phyloP scores from a whole-genome alignment of 1,140 invertebrate genomes.

The Stenopsyche tienmushanensis region DNA sequence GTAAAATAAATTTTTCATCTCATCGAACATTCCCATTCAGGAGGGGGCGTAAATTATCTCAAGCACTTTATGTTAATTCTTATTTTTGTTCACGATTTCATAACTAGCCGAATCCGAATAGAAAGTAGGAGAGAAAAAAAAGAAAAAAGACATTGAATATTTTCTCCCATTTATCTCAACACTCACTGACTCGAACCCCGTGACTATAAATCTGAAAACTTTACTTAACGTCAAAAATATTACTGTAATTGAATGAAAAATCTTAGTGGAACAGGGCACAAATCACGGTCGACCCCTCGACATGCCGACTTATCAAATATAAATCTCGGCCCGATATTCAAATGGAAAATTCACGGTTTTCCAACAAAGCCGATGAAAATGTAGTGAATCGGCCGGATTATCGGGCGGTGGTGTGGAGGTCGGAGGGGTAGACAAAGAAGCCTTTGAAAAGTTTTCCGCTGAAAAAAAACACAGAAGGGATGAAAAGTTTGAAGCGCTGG shows the following conservation, averaged over 20 bases:
- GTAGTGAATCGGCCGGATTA: conserved; percentile 16
- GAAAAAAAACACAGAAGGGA: conserved; percentile 4
- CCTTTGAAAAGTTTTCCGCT: conserved; percentile 1
- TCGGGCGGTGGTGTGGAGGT: conserved; percentile 5
- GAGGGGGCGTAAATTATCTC: no score
- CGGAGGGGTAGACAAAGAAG: background rate
- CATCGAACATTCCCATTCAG: no score
- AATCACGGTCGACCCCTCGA: conserved; percentile 13
- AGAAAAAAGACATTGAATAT: conserved; percentile 1
- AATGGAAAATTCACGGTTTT: conserved; percentile 24
- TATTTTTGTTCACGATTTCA: no score
- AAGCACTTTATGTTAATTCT: no score
- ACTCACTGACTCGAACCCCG: background rate
- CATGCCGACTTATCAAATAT: conserved; percentile 25
- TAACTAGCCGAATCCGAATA: no score
- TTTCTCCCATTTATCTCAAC: conserved; percentile 23
- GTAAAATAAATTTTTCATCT: no score
- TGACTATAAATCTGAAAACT: conserved; percentile 30
- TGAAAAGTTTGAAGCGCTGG: conserved; percentile 18
- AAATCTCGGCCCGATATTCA: conserved; percentile 24
- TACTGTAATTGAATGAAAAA: conserved; percentile 37
- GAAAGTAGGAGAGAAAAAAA: no score
- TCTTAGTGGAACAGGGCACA: conserved; percentile 16
- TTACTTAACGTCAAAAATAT: conserved; percentile 37
- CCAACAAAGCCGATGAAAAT: conserved; percentile 24